These are phyloP conservation scores for Ladona fulva DNA, from an alignment of 1,140 invertebrate genomes.

Conservation along the genomic window DNA sequence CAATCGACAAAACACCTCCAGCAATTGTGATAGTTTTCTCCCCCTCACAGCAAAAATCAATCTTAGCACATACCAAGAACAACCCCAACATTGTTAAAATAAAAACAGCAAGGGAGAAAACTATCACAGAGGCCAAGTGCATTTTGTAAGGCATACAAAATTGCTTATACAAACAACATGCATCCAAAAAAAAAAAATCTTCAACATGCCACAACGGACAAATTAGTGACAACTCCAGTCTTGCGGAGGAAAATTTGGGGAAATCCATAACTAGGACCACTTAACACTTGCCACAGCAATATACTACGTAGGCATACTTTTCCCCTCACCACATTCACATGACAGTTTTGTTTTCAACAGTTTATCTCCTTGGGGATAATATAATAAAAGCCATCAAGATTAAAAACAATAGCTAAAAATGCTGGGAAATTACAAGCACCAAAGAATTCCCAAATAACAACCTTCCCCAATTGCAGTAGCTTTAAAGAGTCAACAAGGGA, in stretches of 20 bases:
- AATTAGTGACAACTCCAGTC: neutral
- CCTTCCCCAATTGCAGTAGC: neutral
- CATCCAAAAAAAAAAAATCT: too few relatives aligned
- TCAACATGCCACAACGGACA: too few relatives aligned
- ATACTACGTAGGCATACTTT: neutral
- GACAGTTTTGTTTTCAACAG: neutral
- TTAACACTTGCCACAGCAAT: neutral
- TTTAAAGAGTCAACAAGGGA: constrained; percentile 5
- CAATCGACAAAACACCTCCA: neutral
- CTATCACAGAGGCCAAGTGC: neutral
- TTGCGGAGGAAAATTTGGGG: neutral
- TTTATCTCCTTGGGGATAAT: neutral
- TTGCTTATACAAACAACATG: neutral
- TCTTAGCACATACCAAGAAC: neutral
- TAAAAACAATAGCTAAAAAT: neutral
- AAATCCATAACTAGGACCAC: neutral
- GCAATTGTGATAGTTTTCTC: neutral
- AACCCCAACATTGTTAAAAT: neutral
- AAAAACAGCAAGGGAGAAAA: too few relatives aligned
- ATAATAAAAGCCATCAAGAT: neutral
- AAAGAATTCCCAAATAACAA: neutral
- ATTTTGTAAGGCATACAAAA: neutral
- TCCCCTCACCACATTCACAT: neutral
- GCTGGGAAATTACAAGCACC: neutral
- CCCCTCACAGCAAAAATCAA: neutral